Base-by-base conservation (phyloP, 1,140 invertebrate species). In the Episyrphus balteatus region DNA sequence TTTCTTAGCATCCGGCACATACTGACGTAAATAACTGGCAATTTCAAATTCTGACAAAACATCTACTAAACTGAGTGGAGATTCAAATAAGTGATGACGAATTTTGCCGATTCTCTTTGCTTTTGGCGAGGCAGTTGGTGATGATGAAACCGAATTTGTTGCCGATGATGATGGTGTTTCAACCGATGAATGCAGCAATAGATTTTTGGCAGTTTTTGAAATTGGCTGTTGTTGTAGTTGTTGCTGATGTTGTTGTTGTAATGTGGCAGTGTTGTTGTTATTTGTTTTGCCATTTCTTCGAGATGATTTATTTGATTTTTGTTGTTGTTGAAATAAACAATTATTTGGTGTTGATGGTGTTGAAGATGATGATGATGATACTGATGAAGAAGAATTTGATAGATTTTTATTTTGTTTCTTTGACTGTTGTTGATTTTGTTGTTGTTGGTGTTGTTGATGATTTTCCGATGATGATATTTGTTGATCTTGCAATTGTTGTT, bases 1-100 rank as follows among this genome's bases (percentile, higher is more conserved):
- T 44, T 86, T 74, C 30, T 82, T 75, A 2, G 73, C 69, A 3
- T 73, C 74, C 18, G 91, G 67, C 0, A 82, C 54, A 61, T 88
- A 85, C 11, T 68, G 67, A 0, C 66, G 66, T 17, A 86, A 54
- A 10, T 73, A 57, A 7, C 72, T 46, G 9, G 65, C 60, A 12
- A 80, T 38, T 2, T 60, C 52, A 0, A 34, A 47, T 40, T 79
- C 73, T 12, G 52, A 54, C 10, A 75, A 46, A 7, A 68, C 63
- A 47, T 33, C 64, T 66, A 10, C 51, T 62, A 58, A 53, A 57
- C 38, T 70, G 59, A 72, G 43, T 1, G 66, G 64, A 12, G 65
- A 54, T 17, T 43, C 47, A 15, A 48, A 30, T 17, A 46, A n/a
- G n/a, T n/a, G 46, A 33, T 37, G 39, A 42, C 36, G 21, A 31